Percentiles rank a stretch among this genome's conserved stretches.
phyloP scores from a whole-genome alignment of 2,113 vertebrate genomes.

The Raja brachyura region DNA sequence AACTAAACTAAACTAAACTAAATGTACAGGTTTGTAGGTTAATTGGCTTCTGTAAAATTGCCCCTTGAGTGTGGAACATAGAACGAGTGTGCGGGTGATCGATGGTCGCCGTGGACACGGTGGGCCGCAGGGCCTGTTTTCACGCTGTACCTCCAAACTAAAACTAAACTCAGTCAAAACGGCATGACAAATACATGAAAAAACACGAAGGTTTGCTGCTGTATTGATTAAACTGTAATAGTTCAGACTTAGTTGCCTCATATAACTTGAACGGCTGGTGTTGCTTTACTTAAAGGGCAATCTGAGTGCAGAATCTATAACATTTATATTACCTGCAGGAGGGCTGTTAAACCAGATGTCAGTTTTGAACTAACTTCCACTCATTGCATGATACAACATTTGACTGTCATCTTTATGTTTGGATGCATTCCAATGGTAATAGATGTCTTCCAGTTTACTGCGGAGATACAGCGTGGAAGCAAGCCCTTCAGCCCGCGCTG shows the following conservation, averaged over 20 bases:
- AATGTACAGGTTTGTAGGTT: no score
- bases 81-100: no score
- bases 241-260: neutral
- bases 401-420: slow-evolving; percentile 5
- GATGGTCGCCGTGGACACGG: no score
- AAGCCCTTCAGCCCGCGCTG: no score
- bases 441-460: neutral
- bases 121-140: no score
- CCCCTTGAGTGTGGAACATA: no score
- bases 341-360: slow-evolving; percentile 14
- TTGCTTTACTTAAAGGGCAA: neutral
- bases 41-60: no score
- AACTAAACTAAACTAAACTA: no score
- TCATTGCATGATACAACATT: slow-evolving; percentile 3
- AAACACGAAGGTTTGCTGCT: neutral
- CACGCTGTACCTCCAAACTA: no score
- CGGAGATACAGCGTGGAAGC: no score
- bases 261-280: neutral
- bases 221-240: neutral
- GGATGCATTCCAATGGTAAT: no score
- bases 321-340: neutral
- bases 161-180: neutral
- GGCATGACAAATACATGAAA: slow-evolving; percentile 5
- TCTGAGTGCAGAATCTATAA: neutral
- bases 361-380: slow-evolving; percentile 2